Evolutionary conservation across 2,113 vertebrate species (phyloP), one percentile per base, ranked within the genome.

Genomic region (Rhinoptilus africanus): DNA sequence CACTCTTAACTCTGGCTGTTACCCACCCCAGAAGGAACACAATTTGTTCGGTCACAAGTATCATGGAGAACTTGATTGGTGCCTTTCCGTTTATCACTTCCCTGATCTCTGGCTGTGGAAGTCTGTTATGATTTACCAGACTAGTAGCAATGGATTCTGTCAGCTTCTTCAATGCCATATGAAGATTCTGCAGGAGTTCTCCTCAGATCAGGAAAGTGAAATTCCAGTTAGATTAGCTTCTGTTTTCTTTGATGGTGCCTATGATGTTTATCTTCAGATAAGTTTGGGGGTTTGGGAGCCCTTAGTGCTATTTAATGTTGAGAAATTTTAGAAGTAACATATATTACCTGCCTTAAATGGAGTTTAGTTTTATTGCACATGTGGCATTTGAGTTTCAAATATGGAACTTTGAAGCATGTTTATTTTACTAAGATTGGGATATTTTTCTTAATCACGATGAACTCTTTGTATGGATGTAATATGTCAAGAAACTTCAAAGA

Each of bases 221-320:
- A 86, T 37, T 72, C 88, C 68, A 75, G n/a, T 81, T 87, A 76
- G 88, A 93, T 92, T 93, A 94, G 81, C 84, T 84, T 97, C 89
- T 95, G 34, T 88, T 97, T 96, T 75, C 80, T 92, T 98, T 96
- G 72, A 90, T 1, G 51, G 95, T 97, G 95, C 96, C 94, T 97
- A 73, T 92, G 88, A 85, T 73, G 85, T 96, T 95, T 92, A 89
- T 92, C 88, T 94, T 92, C 87, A 86, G 78, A 90, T 51, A 85
- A 81, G 62, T 91, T 89, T 78, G 80, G 50, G 64, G 56, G 79
- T n/a, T 85, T 91, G 85, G 92, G 88, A 95, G 77, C 54, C 81
- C 80, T 95, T 56, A 84, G 85, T 93, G 85, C 85, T 93, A 57
- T 64, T 95, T 95, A 89, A 78, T 68, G 24, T 92, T 89, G 84